Conservation (phyloP, 1,140 invertebrate genomes). For the Antheraea mylitta region DNA sequence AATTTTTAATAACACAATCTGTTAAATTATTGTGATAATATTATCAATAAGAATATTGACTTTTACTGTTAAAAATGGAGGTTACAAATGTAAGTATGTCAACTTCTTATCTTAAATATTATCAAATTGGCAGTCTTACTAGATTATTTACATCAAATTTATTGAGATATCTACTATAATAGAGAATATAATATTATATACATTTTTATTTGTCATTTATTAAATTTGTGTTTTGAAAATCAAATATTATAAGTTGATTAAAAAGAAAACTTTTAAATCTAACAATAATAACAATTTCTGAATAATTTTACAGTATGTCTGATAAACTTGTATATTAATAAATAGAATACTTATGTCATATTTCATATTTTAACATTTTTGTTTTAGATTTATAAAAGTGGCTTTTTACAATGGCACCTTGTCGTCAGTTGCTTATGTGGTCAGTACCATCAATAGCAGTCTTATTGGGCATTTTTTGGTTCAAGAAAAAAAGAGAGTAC, state of each 20-base stretch:
- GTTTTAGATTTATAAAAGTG: conserved; percentile 77
- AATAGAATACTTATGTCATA: too few relatives aligned
- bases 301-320: neutral
- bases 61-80: conserved; percentile 28
- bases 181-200: too few relatives aligned
- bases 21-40: conserved; percentile 15
- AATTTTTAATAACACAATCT: conserved; percentile 14
- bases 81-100: conserved; percentile 37
- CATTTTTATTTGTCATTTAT: too few relatives aligned
- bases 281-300: neutral
- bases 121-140: conserved; percentile 21
- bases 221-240: neutral
- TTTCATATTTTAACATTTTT: conserved; percentile 15
- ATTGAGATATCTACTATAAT: neutral
- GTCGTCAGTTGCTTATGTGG: conserved; percentile 81
- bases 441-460: conserved; percentile 81
- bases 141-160: neutral
- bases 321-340: too few relatives aligned
- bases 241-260: neutral
- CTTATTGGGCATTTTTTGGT: conserved; percentile 82
- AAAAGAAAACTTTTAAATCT: neutral
- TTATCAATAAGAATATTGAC: conserved; percentile 8
- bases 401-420: conserved; percentile 77
- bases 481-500: conserved; percentile 80
- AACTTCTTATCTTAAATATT: conserved; percentile 32